Percentiles rank a stretch among this genome's conserved stretches.
These are phyloP conservation scores for Corynorhinus townsendii DNA, from an alignment of 2,113 vertebrate species.

Conservation along the genomic window DNA sequence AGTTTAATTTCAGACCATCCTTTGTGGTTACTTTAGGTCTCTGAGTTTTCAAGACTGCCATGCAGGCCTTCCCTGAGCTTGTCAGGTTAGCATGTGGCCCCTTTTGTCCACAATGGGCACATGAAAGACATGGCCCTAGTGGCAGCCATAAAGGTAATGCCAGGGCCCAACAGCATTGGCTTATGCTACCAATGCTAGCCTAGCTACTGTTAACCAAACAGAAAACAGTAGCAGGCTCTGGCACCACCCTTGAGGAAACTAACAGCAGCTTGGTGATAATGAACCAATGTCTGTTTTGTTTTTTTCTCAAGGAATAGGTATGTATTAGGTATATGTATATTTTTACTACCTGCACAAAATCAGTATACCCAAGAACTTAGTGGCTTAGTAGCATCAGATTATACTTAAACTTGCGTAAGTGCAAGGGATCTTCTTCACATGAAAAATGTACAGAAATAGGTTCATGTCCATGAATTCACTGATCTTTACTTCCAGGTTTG, in stretches of 20 bases:
- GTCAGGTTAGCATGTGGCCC: no score
- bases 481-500: not conserved
- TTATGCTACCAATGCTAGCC: not conserved
- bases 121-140: not conserved
- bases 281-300: not conserved
- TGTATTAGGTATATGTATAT: not conserved
- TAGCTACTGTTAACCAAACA: not conserved
- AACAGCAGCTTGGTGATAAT: not conserved
- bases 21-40: no score
- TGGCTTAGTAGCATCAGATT: not conserved
- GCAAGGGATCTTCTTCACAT: rapidly evolving
- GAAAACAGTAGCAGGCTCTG: not conserved
- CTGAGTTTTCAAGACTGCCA: no score
- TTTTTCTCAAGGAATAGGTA: not conserved
- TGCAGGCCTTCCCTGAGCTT: no score
- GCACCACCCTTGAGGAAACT: not conserved
- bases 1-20: no score
- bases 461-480: not conserved
- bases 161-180: not conserved
- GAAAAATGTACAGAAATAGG: not conserved
- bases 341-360: not conserved
- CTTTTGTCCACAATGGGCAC: no score
- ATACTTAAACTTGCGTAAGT: not conserved
- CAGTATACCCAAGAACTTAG: not conserved
- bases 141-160: not conserved